Base-by-base conservation (phyloP, 2,113 vertebrate genomes). In the Myrmophylax atrothorax region DNA sequence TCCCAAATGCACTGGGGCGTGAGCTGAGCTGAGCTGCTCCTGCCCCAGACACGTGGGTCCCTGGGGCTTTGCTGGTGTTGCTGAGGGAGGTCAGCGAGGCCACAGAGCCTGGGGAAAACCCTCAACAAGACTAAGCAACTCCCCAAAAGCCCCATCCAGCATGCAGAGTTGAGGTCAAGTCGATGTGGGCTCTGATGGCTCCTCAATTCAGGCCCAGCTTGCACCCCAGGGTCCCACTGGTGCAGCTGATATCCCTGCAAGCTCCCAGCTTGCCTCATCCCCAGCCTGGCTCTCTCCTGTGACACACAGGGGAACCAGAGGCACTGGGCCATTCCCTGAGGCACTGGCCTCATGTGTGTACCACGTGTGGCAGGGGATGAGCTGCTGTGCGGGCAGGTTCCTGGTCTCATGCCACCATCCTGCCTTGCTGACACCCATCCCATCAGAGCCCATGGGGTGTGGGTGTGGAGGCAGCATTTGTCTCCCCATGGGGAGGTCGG, bases 381-480 rank as follows among this genome's bases (percentile, higher is more conserved):
- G 5, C 44, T 1, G 3, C 38, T 0, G 1, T 14, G 77, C 73
- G 29, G 73, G 11, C 0, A 1, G 40, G 37, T 12, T 58, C 35
- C 50, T n/a, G 7, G 28, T 33, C 14, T 1, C 19, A 7, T 3
- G 4, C 28, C 38, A 31, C 16, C 3, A 3, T 56, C 62, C 40
- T 72, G 40, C 28, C 49, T 46, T 7, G 2, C 69, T 25, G 35
- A 40, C 2, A 6, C 11, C 12, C 12, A 2, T 38, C 40, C 33
- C 7, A 1, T 0, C 3, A 5, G 22, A 76, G 9, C 22, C 33
- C 1, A 0, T 6, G 7, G 33, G 46, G 13, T 3, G 4, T 15
- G 42, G 66, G 33, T 28, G 49, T 52, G 17, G 47, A 80, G 18
- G 35, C 28, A 62, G 23, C 3, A 0, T 5, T 3, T 64, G 24